Conservation (phyloP, 2,797 vertebrate species). For the Lacerta viridis region DNA sequence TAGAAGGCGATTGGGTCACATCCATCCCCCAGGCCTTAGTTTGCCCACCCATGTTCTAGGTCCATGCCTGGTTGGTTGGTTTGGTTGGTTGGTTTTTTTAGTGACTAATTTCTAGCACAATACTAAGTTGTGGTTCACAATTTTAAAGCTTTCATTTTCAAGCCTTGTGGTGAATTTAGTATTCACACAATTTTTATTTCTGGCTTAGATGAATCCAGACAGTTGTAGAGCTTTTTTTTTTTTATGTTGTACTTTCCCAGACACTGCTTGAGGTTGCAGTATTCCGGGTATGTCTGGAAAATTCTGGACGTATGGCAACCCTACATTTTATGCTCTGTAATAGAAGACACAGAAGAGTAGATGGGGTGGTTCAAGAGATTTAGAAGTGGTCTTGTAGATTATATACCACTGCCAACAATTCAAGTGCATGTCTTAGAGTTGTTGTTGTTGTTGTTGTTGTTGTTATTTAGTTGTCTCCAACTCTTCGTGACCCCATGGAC, state of each 20-base stretch:
- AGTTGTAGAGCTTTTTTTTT: accelerated
- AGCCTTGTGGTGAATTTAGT: conserved; percentile 30
- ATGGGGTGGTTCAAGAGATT: neutral
- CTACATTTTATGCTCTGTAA: neutral
- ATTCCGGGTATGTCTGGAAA: no score
- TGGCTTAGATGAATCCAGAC: conserved; percentile 26
- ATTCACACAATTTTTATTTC: conserved; percentile 55
- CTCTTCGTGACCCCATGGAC: no score
- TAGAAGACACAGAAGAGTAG: neutral
- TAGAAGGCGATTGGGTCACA: no score
- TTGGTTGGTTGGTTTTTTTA: neutral
- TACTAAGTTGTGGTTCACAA: conserved; percentile 41
- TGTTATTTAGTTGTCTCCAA: no score
- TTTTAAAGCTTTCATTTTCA: conserved; percentile 64
- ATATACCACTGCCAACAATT: neutral
- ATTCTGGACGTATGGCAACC: no score
- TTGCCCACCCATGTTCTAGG: neutral
- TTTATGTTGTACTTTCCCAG: no score
- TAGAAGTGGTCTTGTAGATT: neutral
- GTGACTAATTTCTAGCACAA: conserved; percentile 16
- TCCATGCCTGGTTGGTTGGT: neutral
- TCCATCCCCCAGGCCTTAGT: neutral
- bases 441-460: no score
- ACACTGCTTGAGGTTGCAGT: no score
- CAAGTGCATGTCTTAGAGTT: accelerated